Evolutionary conservation across 2,888 invertebrate genomes (phyloP).

Genomic region (Eupithecia subumbrata): DNA sequence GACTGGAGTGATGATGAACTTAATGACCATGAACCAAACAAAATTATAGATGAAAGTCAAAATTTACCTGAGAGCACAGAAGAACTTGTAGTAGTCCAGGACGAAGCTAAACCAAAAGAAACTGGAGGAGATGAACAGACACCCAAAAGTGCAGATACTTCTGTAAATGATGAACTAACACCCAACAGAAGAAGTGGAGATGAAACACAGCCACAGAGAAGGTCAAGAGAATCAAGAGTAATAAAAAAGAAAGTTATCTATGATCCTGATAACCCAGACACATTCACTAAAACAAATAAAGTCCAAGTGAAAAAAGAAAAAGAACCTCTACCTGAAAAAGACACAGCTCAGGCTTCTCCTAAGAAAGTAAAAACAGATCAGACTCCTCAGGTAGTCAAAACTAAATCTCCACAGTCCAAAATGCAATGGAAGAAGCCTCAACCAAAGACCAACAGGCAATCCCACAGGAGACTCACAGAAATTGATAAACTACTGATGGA

Average conservation of each 20-base stretch:
- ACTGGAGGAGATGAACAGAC: conserved; percentile 40
- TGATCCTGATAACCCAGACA: conserved; percentile 87
- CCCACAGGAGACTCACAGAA: conserved; percentile 85
- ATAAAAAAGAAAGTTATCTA: conserved; percentile 90
- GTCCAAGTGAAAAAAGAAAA: conserved; percentile 51
- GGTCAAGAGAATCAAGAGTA: conserved; percentile 74
- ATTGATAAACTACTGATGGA: conserved; percentile 91
- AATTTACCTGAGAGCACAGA: conserved; percentile 44
- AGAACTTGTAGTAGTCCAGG: conserved; percentile 46
- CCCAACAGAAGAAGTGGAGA: conserved; percentile 60
- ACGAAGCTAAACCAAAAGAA: conserved; percentile 18
- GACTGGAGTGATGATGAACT: conserved; percentile 81
- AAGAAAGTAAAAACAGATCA: conserved; percentile 68
- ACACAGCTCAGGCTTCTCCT: conserved; percentile 54
- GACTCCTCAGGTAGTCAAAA: conserved; percentile 56
- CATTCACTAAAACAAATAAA: conserved; percentile 74
- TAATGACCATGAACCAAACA: conserved; percentile 46
- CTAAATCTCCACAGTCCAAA: conserved; percentile 71
- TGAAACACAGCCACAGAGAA: conserved; percentile 67
- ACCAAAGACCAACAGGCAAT: conserved; percentile 77
- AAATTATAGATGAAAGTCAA: conserved; percentile 44
- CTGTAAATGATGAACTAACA: conserved; percentile 55
- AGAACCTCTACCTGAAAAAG: conserved; percentile 51
- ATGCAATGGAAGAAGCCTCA: conserved; percentile 78
- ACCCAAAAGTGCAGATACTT: conserved; percentile 51